Conservation (phyloP, 92 coral and sea anemone species). For the Porites divaricata region DNA sequence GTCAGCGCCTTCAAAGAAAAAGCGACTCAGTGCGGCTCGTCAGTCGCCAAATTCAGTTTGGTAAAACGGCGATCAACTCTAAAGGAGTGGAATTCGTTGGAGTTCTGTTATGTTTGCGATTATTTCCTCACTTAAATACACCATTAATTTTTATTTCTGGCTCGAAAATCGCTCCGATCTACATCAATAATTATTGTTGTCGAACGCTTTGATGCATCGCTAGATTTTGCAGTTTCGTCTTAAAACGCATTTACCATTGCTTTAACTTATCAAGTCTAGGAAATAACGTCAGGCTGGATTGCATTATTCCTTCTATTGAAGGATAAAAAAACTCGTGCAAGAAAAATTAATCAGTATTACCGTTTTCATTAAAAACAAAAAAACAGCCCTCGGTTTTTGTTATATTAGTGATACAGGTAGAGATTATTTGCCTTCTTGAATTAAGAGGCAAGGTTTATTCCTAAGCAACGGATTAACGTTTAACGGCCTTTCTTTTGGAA, state of each 20-base stretch:
- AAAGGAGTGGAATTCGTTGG: background rate
- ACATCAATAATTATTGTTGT: background rate
- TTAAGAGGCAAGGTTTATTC: conserved; percentile 12
- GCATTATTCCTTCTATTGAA: background rate
- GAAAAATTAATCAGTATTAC: conserved; percentile 3
- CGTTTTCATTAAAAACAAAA: conserved; percentile 12
- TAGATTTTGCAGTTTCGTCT: background rate
- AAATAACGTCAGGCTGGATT: background rate
- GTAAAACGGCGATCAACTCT: background rate
- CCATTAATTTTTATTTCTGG: background rate
- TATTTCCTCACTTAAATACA: background rate
- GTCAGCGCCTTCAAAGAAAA: conserved; percentile 4
- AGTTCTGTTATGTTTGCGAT: background rate
- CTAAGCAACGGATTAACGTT: conserved; percentile 41
- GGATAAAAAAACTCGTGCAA: background rate
- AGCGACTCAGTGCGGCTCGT: background rate
- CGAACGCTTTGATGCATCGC: conserved; percentile 2
- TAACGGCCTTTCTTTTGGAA: background rate
- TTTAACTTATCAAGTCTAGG: background rate
- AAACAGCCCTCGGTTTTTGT: conserved; percentile 18
- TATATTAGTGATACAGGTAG: conserved; percentile 2
- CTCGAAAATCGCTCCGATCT: background rate
- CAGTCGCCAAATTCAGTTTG: background rate
- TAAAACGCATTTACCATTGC: background rate
- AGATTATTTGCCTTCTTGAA: conserved; percentile 13